Base-by-base conservation (phyloP, 2,888 invertebrate species). In the Trissonchulus sp. region DNA sequence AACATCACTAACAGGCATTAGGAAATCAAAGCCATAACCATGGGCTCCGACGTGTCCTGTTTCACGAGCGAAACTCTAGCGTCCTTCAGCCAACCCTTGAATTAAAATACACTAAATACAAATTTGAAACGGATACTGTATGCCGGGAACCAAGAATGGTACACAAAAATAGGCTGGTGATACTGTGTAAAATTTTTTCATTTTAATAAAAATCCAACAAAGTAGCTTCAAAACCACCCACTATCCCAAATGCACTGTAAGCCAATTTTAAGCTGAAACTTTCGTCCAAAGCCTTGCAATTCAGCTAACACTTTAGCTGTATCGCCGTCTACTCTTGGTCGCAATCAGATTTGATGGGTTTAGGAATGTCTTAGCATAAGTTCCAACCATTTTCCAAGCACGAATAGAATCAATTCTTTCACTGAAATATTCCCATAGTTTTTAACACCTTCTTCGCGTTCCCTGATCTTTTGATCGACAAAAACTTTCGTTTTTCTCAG, bases 401-500 rank as follows among this genome's bases (percentile, higher is more conserved):
- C n/a, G n/a, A n/a, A n/a, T n/a, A n/a, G n/a, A n/a, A n/a, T n/a
- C n/a, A n/a, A n/a, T n/a, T n/a, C n/a, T n/a, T n/a, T n/a, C n/a
- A n/a, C n/a, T n/a, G n/a, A n/a, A n/a, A n/a, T n/a, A n/a, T n/a
- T n/a, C n/a, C n/a, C 75, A 63, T 78, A 83, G 85, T 87, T 84
- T 92, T 93, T 89, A 77, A 90, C 87, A 77, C 92, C 91, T 84
- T 93, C 91, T 79, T 93, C 91, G 79, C 93, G 88, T 86, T 98
- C 98, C 62, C 96, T 88, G 80, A 92, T 88, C 0, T 93, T 92
- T 86, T 97, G 97, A 83, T 98, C 96, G 2, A 97, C 90, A 85
- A 97, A 97, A 77, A 97, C 88, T 83, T 94, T 93, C 1, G 94
- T 96, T 85, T 95, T 93, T 87, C 96, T 96, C 0, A 98, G 96